Evolutionary conservation across 1,140 invertebrate species (phyloP).

Genomic region (Brevipalpus yothersi): DNA sequence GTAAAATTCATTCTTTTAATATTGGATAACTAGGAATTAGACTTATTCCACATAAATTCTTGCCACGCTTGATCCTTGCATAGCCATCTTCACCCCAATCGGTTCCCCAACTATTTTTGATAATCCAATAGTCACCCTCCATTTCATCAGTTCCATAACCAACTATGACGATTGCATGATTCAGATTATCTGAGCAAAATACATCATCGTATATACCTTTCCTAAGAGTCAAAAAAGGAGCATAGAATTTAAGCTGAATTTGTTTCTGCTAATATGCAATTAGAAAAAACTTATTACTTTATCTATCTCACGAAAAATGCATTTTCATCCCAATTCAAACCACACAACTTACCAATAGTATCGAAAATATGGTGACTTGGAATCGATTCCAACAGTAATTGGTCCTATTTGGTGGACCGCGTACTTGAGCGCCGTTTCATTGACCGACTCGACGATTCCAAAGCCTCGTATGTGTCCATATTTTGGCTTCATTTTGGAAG

Average conservation of each 20-base stretch:
- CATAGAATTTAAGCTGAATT: too few relatives aligned
- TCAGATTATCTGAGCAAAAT: conserved; percentile 8
- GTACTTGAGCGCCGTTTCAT: conserved; percentile 49
- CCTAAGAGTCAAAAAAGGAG: neutral
- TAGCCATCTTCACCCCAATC: conserved; percentile 22
- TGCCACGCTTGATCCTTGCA: conserved; percentile 19
- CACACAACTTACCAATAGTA: neutral
- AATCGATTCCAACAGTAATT: conserved; percentile 76
- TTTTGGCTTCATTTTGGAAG: conserved; percentile 42
- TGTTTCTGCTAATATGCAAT: too few relatives aligned
- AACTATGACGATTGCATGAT: conserved; percentile 27
- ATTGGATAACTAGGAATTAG: neutral
- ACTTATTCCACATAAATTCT: conserved; percentile 21
- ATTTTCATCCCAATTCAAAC: too few relatives aligned
- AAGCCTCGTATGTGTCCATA: conserved; percentile 53
- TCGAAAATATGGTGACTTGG: conserved; percentile 25
- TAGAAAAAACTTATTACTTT: too few relatives aligned
- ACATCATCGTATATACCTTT: neutral
- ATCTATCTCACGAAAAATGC: too few relatives aligned
- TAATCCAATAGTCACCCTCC: conserved; percentile 48
- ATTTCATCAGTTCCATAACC: conserved; percentile 26
- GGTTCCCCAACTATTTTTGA: conserved; percentile 70
- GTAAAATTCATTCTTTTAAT: neutral
- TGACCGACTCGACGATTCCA: conserved; percentile 58
- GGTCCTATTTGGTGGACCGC: conserved; percentile 71